Evolutionary conservation across 1,140 invertebrate species (phyloP).

Genomic region (Nixonia krombeini): DNA sequence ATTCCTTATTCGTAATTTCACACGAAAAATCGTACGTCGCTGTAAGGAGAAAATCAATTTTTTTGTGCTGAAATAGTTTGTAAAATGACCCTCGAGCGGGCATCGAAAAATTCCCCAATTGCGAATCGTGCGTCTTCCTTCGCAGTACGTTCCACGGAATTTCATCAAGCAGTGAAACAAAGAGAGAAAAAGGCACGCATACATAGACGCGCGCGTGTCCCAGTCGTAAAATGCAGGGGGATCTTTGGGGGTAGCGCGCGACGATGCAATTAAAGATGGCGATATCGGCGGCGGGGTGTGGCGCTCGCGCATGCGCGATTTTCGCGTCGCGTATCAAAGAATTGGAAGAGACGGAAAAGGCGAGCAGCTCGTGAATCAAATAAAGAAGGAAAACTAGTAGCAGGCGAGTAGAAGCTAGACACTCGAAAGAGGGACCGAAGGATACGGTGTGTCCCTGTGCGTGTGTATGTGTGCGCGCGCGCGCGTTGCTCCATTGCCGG

Average conservation of each 20-base stretch:
- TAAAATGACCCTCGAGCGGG: no score
- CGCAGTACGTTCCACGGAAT: neutral
- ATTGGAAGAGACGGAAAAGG: conserved; percentile 25
- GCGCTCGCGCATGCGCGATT: conserved; percentile 59
- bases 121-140: no score
- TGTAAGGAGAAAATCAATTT: no score
- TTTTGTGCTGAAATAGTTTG: no score
- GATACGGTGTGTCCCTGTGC: no score
- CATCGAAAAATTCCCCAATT: no score
- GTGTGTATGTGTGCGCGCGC: no score
- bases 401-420: conserved; percentile 18
- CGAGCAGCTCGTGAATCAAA: conserved; percentile 26
- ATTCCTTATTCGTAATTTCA: no score
- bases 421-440: no score
- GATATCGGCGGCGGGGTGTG: conserved; percentile 58
- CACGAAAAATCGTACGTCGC: no score
- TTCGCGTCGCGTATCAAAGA: neutral
- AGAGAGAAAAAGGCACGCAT: neutral
- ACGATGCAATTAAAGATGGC: conserved; percentile 62
- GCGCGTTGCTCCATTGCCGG: no score
- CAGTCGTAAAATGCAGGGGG: conserved; percentile 27
- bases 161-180: neutral
- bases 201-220: conserved; percentile 15
- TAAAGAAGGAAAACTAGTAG: no score
- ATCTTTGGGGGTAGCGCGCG: conserved; percentile 55